phyloP scores from a whole-genome alignment of 1,140 invertebrate species.

The Apocrypta bakeri region DNA sequence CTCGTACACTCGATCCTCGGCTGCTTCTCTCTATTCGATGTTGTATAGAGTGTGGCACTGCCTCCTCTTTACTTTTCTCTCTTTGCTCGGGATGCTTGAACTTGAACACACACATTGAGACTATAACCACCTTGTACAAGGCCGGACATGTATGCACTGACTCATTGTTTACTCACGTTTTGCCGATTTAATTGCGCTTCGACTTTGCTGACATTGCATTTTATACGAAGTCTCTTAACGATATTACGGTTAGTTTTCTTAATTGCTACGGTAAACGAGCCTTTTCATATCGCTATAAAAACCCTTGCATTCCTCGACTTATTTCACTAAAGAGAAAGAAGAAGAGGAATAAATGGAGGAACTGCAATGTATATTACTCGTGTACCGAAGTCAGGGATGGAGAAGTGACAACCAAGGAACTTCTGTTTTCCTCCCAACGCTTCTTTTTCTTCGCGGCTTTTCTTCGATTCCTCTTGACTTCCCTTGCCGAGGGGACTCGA shows the following conservation, averaged over 20 bases:
- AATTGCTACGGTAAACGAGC: no score
- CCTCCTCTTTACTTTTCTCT: neutral
- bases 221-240: no score
- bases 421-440: neutral
- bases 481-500: neutral
- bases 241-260: no score
- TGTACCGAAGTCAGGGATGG: neutral
- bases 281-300: no score
- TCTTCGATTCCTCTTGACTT: neutral
- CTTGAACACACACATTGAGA: neutral
- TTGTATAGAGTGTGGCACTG: neutral
- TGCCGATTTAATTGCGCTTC: neutral
- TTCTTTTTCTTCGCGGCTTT: neutral
- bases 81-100: neutral
- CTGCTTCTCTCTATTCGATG: neutral
- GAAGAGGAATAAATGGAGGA: neutral
- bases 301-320: no score
- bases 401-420: neutral
- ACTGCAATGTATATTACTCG: neutral
- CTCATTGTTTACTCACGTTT: neutral
- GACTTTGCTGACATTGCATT: no score
- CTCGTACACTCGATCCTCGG: neutral
- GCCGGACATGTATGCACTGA: neutral
- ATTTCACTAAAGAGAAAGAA: no score
- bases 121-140: neutral